These are phyloP conservation scores for Chitala chitala DNA, from an alignment of 2,113 vertebrate genomes.

Conservation along the genomic window DNA sequence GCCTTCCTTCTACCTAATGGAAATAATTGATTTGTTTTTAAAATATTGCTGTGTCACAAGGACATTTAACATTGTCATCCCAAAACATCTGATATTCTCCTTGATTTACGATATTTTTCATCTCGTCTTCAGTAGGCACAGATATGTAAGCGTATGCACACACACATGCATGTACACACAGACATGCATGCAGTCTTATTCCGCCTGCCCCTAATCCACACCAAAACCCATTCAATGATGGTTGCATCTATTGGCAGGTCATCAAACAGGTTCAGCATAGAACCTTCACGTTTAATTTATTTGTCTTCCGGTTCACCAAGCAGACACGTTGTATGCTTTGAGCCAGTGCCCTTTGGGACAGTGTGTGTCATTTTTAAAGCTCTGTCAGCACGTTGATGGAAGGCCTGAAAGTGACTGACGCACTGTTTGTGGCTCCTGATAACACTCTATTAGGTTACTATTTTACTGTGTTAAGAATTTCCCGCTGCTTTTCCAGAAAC, in stretches of 20 bases:
- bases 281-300: neutral
- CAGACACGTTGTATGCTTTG: neutral
- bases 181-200: neutral
- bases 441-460: too few relatives aligned
- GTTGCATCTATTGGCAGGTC: neutral
- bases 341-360: neutral
- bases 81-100: conserved; percentile 21
- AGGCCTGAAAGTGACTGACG: too few relatives aligned
- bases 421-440: too few relatives aligned
- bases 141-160: neutral
- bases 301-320: neutral
- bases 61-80: conserved; percentile 5
- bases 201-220: neutral
- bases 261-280: neutral
- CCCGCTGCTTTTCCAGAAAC: too few relatives aligned
- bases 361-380: too few relatives aligned
- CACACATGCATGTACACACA: neutral
- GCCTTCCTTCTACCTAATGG: conserved; percentile 16
- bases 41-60: conserved; percentile 27
- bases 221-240: neutral
- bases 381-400: too few relatives aligned
- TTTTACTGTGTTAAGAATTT: too few relatives aligned
- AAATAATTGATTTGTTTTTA: conserved; percentile 30
- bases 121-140: conserved; percentile 13
- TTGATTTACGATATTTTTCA: conserved; percentile 16